A percentile compares a stretch with the other conserved stretches of the same genome.
Evolutionary conservation across 2,888 invertebrate genomes (phyloP).

Genomic region (Criorhina ranunculi): DNA sequence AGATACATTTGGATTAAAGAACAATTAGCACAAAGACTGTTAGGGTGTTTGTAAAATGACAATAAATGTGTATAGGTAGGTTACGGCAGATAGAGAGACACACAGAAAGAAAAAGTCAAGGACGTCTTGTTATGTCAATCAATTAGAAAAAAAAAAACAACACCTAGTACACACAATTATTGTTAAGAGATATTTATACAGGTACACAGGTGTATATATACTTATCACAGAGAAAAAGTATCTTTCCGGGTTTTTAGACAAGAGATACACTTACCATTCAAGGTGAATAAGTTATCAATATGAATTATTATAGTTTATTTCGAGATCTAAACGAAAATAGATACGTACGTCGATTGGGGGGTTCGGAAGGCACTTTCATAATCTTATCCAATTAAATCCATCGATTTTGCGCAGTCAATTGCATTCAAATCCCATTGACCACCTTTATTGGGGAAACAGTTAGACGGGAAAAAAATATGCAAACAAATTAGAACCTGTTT

Average conservation of each 20-base stretch:
- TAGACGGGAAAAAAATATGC: conserved; percentile 11
- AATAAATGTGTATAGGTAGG: conserved; percentile 17
- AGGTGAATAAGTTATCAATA: conserved; percentile 46
- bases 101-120: conserved; percentile 66
- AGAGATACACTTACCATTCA: conserved; percentile 47
- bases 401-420: conserved; percentile 41
- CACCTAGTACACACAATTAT: conserved; percentile 19
- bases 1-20: conserved; percentile 31
- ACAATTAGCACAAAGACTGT: conserved; percentile 18
- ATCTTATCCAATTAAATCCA: conserved; percentile 4
- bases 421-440: conserved; percentile 13
- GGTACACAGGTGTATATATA: conserved; percentile 63
- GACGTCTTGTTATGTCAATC: conserved; percentile 69
- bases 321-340: neutral
- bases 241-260: conserved; percentile 62
- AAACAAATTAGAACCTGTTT: conserved; percentile 55
- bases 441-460: conserved; percentile 42
- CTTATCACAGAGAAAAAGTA: conserved; percentile 26
- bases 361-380: neutral
- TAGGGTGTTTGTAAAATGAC: conserved; percentile 11
- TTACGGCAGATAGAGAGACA: conserved; percentile 1
- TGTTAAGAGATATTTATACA: no score
- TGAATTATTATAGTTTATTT: conserved; percentile 1
- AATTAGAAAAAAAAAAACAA: conserved; percentile 33
- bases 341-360: neutral